Percentiles rank a stretch among this genome's conserved stretches.
phyloP scores from a whole-genome alignment of 2,113 vertebrate species.

The Zosterops borbonicus region DNA sequence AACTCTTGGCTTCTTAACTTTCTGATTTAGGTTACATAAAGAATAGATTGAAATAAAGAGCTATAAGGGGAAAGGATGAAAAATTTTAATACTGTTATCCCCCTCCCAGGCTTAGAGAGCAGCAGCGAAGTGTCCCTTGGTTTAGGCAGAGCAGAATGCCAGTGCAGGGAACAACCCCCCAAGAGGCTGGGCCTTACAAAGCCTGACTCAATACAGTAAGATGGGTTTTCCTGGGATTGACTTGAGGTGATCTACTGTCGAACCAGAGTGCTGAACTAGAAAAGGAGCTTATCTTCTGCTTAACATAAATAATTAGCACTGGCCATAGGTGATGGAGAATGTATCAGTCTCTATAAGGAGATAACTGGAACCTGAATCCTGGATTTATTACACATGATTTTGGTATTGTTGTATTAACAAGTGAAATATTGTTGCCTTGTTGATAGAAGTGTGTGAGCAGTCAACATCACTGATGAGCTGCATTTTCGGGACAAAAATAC shows the following conservation, averaged over 20 bases:
- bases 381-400: not conserved
- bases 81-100: not conserved
- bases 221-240: not conserved
- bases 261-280: not conserved
- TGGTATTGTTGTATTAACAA: not conserved
- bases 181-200: not conserved
- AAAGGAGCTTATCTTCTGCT: not conserved
- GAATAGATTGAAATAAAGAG: not conserved
- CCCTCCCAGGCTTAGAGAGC: not conserved
- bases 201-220: not conserved
- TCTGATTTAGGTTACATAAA: not conserved
- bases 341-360: not conserved
- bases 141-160: not conserved
- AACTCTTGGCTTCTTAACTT: not conserved
- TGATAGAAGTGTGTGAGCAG: not conserved
- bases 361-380: not conserved
- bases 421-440: not conserved
- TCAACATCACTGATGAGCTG: not conserved
- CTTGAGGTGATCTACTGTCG: rapidly evolving
- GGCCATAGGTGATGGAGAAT: not conserved
- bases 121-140: not conserved
- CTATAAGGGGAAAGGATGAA: not conserved
- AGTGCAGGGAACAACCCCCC: not conserved
- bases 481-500: not conserved
- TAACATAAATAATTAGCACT: not conserved